phyloP scores from a whole-genome alignment of 2,797 vertebrate species.

The Fratercula arctica region DNA sequence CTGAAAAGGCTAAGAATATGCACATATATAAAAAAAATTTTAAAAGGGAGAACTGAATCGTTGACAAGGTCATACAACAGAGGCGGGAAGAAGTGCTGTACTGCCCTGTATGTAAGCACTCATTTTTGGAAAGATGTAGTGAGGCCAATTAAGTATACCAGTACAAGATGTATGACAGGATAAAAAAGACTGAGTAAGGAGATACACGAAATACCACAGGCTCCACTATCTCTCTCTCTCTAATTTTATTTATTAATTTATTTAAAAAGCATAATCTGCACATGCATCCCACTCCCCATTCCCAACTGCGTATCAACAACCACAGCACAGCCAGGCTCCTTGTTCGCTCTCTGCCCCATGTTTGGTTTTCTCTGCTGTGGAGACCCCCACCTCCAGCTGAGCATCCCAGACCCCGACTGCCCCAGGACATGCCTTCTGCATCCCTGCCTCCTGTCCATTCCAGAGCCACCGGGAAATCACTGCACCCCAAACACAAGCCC shows the following conservation, averaged over 20 bases:
- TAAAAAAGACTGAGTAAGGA: not conserved
- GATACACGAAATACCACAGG: not conserved
- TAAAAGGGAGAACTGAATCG: not conserved
- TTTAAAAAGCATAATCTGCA: not conserved
- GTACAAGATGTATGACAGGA: not conserved
- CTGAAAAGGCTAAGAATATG: not conserved
- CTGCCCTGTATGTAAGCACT: accelerated
- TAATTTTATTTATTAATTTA: not conserved
- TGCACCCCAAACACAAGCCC: not conserved
- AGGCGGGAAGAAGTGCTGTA: not conserved
- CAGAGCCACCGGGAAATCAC: not conserved
- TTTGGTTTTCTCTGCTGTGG: not conserved
- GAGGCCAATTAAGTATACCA: not conserved
- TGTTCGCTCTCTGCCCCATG: not conserved
- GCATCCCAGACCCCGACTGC: not conserved
- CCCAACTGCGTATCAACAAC: not conserved
- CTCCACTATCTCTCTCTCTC: not conserved
- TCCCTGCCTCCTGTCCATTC: not conserved
- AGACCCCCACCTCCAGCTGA: not conserved
- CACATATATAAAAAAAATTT: not conserved
- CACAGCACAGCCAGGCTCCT: not conserved
- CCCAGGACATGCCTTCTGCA: not conserved
- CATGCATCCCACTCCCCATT: not conserved
- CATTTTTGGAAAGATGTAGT: not conserved
- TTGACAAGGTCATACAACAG: not conserved